Percentiles rank a stretch among this genome's conserved stretches.
Conservation (phyloP, 2,113 vertebrate genomes). For the Gymnogyps californianus region DNA sequence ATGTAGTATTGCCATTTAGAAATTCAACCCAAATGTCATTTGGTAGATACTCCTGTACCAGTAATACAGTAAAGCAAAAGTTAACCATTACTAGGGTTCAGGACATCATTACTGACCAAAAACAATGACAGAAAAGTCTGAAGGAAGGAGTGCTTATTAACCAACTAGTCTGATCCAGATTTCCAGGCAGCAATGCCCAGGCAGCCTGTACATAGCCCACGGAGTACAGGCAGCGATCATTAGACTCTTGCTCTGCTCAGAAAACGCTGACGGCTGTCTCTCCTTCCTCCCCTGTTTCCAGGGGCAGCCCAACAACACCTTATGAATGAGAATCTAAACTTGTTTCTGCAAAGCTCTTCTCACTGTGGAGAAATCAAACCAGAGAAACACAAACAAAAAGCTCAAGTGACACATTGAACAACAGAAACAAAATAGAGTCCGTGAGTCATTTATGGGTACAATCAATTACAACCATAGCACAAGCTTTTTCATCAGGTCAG, state of each 20-base stretch:
- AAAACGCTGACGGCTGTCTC: background rate
- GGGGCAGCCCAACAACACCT: background rate
- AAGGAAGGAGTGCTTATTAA: background rate
- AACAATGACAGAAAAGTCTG: background rate
- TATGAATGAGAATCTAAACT: background rate
- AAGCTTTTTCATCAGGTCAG: conserved; percentile 43
- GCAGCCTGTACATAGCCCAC: background rate
- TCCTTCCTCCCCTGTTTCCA: background rate
- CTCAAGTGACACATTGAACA: conserved; percentile 17
- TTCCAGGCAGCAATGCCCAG: background rate
- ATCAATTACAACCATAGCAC: conserved; percentile 51
- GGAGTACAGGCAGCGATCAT: background rate
- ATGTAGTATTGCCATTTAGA: background rate
- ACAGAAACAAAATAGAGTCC: conserved; percentile 44
- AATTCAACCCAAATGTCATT: background rate
- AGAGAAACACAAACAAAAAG: conserved; percentile 45
- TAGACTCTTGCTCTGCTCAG: background rate
- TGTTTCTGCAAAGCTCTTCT: background rate
- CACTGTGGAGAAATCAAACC: conserved; percentile 3
- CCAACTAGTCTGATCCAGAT: background rate
- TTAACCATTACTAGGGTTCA: background rate
- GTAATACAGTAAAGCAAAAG: background rate
- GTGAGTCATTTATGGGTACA: conserved; percentile 44
- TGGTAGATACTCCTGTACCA: background rate
- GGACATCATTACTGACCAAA: background rate